Base-by-base conservation (phyloP, 2,797 vertebrate genomes). In the Craterocephalus amniculus region DNA sequence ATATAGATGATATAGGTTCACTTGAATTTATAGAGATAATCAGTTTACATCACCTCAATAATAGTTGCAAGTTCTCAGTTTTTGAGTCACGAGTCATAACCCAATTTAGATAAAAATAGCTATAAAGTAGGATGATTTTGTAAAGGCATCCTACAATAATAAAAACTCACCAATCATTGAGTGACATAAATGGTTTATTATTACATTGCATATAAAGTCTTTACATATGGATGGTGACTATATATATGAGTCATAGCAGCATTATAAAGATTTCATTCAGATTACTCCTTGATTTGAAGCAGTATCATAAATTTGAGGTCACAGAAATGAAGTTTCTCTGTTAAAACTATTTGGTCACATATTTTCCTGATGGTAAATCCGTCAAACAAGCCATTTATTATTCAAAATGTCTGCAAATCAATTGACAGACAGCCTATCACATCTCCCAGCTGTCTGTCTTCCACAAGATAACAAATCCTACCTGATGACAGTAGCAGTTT, bases 401-500 rank as follows among this genome's bases (percentile, higher is more conserved):
- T 43, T 48, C 27, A 31, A 45, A 31, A 22, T 43, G 31, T 16
- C 27, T 45, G 14, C 13, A 45, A 48, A n/a, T 34, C 54, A 26
- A 10, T 48, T 12, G 2, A 29, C 27, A 29, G 26, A 26, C 27
- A 31, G 6, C 13, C 14, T 55, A 55, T 24, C 29, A 24, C 27
- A 24, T 45, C 9, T 13, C 16, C 13, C 52, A 57, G 40, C 29
- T 36, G 24, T 6, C 11, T n/a, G 31, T 49, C 22, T 35, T 58
- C 10, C 31, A 32, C 6, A 11, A 58, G 24, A 58, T 51, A 58
- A 67, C 31, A 49, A 49, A 35, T 29, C 57, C 16, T 4, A 14
- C 32, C 32, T 51, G 29, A 29, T 58, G 55, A 29, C 26, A 31
- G 27, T 14, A 5, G 43, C 67, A 67, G 57, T 72, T 68, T 69